These are phyloP conservation scores for Rhagoletis pomonella DNA, from an alignment of 1,140 invertebrate genomes.

Conservation along the genomic window DNA sequence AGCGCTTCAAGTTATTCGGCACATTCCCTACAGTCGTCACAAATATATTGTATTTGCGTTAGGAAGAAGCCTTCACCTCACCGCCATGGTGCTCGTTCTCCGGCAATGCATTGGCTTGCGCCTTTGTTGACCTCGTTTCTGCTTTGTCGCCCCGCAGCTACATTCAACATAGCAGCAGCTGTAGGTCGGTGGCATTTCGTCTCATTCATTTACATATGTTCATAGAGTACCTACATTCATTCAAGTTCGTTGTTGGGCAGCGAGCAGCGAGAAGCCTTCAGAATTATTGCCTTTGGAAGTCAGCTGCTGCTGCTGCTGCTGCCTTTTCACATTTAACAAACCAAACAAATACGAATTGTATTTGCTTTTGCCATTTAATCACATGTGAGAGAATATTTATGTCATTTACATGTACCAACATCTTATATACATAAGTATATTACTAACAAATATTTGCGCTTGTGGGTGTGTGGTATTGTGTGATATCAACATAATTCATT, in stretches of 20 bases:
- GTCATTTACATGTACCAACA: not conserved
- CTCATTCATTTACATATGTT: not conserved
- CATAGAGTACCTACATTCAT: too few relatives aligned
- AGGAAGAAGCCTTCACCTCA: constrained; percentile 11
- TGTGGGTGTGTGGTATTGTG: not conserved
- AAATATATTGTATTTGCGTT: not conserved
- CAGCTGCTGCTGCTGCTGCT: too few relatives aligned
- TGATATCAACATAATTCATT: constrained; percentile 29
- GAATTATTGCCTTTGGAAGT: too few relatives aligned
- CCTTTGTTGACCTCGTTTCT: not conserved
- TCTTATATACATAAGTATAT: too few relatives aligned
- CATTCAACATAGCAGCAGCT: not conserved
- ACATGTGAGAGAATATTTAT: not conserved
- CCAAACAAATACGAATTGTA: too few relatives aligned
- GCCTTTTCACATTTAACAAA: too few relatives aligned
- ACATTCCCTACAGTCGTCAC: not conserved
- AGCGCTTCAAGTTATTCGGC: not conserved
- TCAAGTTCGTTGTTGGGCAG: too few relatives aligned
- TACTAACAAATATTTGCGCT: too few relatives aligned
- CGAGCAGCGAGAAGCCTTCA: not conserved
- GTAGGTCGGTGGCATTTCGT: not conserved
- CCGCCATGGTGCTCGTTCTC: not conserved
- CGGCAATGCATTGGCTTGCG: not conserved
- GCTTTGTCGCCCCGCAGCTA: not conserved
- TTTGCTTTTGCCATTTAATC: too few relatives aligned